Evolutionary conservation across 2,113 vertebrate species (phyloP).

Genomic region (Thamnophis sirtalis): DNA sequence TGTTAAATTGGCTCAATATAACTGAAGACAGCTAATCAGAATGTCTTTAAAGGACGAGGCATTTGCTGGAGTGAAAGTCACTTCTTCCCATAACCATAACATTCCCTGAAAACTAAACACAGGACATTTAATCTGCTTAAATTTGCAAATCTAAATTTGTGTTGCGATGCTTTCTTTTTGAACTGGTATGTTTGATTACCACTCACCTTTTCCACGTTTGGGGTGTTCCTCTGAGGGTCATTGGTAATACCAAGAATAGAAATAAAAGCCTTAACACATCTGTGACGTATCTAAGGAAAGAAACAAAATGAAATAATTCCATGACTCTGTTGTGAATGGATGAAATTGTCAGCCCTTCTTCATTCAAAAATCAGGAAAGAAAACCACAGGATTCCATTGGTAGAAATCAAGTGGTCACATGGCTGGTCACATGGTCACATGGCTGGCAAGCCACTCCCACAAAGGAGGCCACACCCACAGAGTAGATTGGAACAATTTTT

Average conservation of each 20-base stretch:
- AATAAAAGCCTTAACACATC: not conserved
- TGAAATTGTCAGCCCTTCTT: too few relatives aligned
- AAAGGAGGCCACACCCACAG: too few relatives aligned
- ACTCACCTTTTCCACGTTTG: not conserved
- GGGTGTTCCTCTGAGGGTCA: not conserved
- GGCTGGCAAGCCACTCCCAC: too few relatives aligned
- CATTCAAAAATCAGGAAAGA: too few relatives aligned
- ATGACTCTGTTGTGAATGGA: not conserved
- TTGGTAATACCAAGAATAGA: not conserved
- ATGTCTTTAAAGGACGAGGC: not conserved
- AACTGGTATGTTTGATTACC: not conserved
- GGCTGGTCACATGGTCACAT: too few relatives aligned
- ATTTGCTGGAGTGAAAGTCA: not conserved
- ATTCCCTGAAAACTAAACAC: not conserved
- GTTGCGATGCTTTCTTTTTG: not conserved
- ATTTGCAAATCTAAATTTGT: not conserved
- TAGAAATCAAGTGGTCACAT: too few relatives aligned
- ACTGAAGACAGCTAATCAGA: not conserved
- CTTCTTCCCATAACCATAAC: not conserved
- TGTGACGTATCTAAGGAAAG: not conserved
- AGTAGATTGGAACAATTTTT: too few relatives aligned
- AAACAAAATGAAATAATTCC: not conserved
- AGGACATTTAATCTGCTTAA: not conserved
- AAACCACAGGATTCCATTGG: too few relatives aligned
- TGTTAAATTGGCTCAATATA: not conserved